Percentiles rank a stretch among this genome's conserved stretches.
Evolutionary conservation across 2,113 vertebrate genomes (phyloP).

Genomic region (Lophius piscatorius): DNA sequence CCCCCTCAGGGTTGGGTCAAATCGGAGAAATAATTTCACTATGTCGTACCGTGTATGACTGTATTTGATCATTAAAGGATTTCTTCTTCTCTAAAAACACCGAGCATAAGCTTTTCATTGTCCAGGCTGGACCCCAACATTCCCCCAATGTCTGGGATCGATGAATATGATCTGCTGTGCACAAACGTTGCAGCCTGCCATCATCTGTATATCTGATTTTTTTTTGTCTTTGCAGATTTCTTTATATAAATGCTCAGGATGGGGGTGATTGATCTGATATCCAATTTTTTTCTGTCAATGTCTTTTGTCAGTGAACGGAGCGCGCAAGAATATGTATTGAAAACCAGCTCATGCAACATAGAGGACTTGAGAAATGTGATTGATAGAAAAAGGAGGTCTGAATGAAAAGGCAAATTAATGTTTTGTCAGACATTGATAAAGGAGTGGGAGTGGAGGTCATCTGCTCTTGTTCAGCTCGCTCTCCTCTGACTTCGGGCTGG

Average conservation of each 20-base stretch:
- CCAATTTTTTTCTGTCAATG: background rate
- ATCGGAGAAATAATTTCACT: no score
- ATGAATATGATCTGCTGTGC: slow-evolving; percentile 62
- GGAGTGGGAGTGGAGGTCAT: slow-evolving; percentile 52
- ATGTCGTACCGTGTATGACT: no score
- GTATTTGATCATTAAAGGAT: no score
- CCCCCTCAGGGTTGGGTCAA: no score
- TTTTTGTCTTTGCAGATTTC: slow-evolving; percentile 15
- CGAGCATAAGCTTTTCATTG: no score
- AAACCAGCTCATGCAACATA: slow-evolving; percentile 26
- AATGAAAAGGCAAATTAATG: slow-evolving; percentile 16
- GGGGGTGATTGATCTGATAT: slow-evolving; percentile 16
- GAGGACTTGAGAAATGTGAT: slow-evolving; percentile 14
- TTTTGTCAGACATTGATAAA: slow-evolving; percentile 20
- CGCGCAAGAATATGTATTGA: slow-evolving; percentile 7
- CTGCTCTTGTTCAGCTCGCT: slow-evolving; percentile 39
- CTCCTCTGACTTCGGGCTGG: slow-evolving; percentile 45
- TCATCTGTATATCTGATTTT: background rate
- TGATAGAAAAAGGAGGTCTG: background rate
- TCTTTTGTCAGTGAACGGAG: slow-evolving; percentile 32
- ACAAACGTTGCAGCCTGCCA: slow-evolving; percentile 18
- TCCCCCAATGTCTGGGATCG: no score
- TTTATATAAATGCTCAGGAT: slow-evolving; percentile 9
- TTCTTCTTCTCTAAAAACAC: no score
- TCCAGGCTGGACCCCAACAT: no score